Evolutionary conservation across 2,888 invertebrate genomes (phyloP).

Genomic region (Hirtodrosophila alboralis): DNA sequence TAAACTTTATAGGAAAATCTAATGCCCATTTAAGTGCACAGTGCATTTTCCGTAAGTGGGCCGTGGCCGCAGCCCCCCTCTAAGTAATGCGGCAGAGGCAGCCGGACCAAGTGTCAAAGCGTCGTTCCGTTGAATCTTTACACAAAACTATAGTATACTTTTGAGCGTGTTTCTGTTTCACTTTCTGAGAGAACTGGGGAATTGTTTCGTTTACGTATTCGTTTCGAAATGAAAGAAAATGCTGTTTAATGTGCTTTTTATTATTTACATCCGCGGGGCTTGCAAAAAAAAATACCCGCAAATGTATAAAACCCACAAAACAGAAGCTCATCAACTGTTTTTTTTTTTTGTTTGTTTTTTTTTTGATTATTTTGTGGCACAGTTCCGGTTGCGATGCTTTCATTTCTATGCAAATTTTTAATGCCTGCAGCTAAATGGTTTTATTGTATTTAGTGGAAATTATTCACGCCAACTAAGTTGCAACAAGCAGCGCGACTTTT

Average conservation of each 20-base stretch:
- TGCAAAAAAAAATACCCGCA: constrained; percentile 7
- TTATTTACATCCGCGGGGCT: constrained; percentile 77
- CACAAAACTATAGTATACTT: constrained; percentile 67
- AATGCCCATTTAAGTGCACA: constrained; percentile 56
- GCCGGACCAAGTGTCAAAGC: constrained; percentile 77
- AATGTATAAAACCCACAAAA: constrained; percentile 22
- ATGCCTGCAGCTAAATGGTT: constrained; percentile 68
- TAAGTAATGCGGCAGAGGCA: constrained; percentile 69
- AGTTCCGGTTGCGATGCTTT: constrained; percentile 71
- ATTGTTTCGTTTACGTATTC: constrained; percentile 74
- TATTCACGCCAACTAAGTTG: constrained; percentile 75
- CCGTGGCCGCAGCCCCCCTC: constrained; percentile 38
- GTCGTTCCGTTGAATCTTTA: too few species aligned
- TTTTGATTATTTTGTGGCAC: constrained; percentile 56
- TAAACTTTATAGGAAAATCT: constrained; percentile 33
- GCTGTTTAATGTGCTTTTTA: constrained; percentile 80
- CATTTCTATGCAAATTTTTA: constrained; percentile 78
- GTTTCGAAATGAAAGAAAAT: constrained; percentile 78
- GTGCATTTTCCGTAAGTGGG: constrained; percentile 61
- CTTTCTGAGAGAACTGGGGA: constrained; percentile 51
- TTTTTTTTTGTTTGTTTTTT: constrained; percentile 12
- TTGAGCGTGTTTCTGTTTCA: constrained; percentile 29
- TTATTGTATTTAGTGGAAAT: constrained; percentile 76
- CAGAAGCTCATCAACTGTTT: constrained; percentile 64
- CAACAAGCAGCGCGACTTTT: constrained; percentile 1